phyloP scores from a whole-genome alignment of 2,797 vertebrate species.

The Dendrocincla tyrannina region DNA sequence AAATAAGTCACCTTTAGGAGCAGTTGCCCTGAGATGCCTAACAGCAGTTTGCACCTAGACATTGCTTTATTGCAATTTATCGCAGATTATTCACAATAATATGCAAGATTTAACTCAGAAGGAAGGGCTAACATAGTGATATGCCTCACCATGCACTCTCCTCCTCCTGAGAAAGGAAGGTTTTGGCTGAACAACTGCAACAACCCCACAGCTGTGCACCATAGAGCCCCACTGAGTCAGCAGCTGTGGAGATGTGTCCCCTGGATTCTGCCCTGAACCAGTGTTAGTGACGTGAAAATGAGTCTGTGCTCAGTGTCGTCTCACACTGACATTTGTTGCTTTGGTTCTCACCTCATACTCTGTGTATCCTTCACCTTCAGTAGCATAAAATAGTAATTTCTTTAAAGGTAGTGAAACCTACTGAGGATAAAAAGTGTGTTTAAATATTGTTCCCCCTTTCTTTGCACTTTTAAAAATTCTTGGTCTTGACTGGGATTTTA shows the following conservation, averaged over 20 bases:
- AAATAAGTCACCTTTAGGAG: background rate
- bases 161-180: conserved; percentile 41
- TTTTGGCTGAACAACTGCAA: conserved; percentile 42
- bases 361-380: background rate
- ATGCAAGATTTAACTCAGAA: conserved; percentile 35
- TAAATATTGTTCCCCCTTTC: background rate
- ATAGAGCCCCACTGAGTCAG: conserved; percentile 40
- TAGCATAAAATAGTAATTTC: background rate
- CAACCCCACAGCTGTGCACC: conserved; percentile 20
- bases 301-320: background rate
- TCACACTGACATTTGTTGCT: background rate
- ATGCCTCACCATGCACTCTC: background rate
- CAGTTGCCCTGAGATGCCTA: background rate
- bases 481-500: background rate
- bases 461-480: background rate
- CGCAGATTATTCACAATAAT: background rate
- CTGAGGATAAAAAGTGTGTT: background rate
- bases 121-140: background rate
- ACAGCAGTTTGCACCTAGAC: background rate
- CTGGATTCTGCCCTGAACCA: conserved; percentile 23
- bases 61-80: background rate
- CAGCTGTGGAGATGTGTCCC: conserved; percentile 48
- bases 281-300: conserved; percentile 32
- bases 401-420: background rate
- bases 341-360: background rate